Evolutionary conservation across 2,113 vertebrate genomes (phyloP), one percentile per base, ranked within the genome.

Genomic region (Ahaetulla prasina): DNA sequence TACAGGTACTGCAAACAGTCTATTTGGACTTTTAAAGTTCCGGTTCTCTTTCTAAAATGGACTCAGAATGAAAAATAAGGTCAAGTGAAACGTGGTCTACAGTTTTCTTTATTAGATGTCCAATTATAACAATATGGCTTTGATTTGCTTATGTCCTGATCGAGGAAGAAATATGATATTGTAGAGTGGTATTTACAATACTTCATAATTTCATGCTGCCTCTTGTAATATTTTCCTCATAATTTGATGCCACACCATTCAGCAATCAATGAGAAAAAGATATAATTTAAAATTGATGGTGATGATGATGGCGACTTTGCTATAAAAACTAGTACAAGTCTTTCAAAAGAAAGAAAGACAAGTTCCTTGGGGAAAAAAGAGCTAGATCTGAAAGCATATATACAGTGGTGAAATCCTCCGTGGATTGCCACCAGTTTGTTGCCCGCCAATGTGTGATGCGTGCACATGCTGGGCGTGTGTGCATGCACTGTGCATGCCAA

Each of bases 321-420:
- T 93, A 87, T 94, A 89, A 94, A 95, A 96, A 94, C 90, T 96
- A 91, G 89, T 96, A 88, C 55, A 94, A 90, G n/a, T 11, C 39
- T 89, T 93, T 54, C 91, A 87, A 88, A 94, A 91, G 35, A 25
- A 92, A 93, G 94, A 87, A 50, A 92, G 92, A 95, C 20, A 85
- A 91, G 27, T 43, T 35, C 20, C 60, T 43, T 30, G 23, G 63
- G 20, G 8, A n/a, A 68, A 89, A 80, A 94, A 53, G 25, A 92
- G 57, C 39, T 68, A 88, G 60, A 20, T 16, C 85, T 90, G n/a
- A 85, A 90, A 92, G 89, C 88, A 86, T 57, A 54, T 55, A 47
- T 47, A 47, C 45, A 47, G 45, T 47, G 45, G 45, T 47, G 45
- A 47, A 47, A 47, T 47, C 45, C 45, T 6, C 45, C 7, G 45